Base-by-base conservation (phyloP, 2,797 vertebrate species). In the Bryconaethiops microstoma region DNA sequence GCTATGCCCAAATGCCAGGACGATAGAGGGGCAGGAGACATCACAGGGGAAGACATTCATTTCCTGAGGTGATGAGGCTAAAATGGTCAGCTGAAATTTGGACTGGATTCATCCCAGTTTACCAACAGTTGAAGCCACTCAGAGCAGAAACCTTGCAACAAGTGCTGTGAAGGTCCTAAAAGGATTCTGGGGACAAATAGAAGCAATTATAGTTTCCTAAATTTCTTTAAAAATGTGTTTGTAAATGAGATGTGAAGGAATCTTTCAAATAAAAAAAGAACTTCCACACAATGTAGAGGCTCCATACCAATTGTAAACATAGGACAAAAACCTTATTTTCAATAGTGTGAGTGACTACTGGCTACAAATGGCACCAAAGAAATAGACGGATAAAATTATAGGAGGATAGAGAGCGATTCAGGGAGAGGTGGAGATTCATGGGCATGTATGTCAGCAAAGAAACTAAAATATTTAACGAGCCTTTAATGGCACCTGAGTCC, bases 21-120 rank as follows among this genome's bases (percentile, higher is more conserved):
- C 7, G 39, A 25, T 42, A 65, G 50, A n/a, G 59, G 60, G 50
- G 60, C 35, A 40, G 63, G 52, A 55, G 64, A 62, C 65, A 45
- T 59, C 64, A 72, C 64, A 42, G 50, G 48, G 67, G 50, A 73
- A 76, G 72, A 64, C 71, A 69, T 83, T 73, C 62, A 25, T 68
- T 68, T 76, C 50, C 63, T 63, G 73, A 78, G 57, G 50, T 57
- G 14, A 13, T 21, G 57, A 25, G 23, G 42, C 52, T 64, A 64
- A 74, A 71, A 59, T 72, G 67, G 77, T 62, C 52, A 17, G 67
- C 40, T 39, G 21, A 54, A 74, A 76, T 84, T 77, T 80, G 71
- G 74, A 82, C 39, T 12, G 68, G 54, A 40, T 35, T 35, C 35
- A 5, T 35, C 35, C 35, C 35, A 35, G 35, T 59, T 57, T 57